Conservation (phyloP, 2,797 vertebrate species). For the Chiroxiphia lanceolata region DNA sequence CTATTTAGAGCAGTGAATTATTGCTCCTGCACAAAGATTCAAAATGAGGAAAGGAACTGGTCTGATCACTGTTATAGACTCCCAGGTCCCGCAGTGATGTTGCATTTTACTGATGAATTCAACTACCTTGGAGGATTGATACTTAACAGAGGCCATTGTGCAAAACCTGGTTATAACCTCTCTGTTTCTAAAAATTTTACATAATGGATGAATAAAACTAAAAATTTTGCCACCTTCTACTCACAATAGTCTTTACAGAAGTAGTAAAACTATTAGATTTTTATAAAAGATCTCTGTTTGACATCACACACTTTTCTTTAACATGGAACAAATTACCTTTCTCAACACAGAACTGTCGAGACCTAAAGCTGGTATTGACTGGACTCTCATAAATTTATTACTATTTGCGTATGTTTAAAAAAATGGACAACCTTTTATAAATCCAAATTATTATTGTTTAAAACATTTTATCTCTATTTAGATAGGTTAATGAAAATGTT, state of each 20-base stretch:
- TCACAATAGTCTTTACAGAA: neutral
- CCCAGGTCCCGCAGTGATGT: neutral
- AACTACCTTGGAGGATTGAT: neutral
- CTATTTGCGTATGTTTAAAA: neutral
- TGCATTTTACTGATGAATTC: neutral
- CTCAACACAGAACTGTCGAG: neutral
- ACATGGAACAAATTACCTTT: neutral
- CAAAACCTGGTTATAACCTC: neutral
- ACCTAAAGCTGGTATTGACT: neutral
- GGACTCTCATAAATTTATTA: neutral
- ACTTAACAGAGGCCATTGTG: neutral
- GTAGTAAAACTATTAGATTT: neutral
- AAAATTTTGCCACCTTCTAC: neutral
- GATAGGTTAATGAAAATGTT: neutral
- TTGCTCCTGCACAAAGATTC: neutral
- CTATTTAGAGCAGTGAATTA: neutral
- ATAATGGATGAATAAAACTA: neutral
- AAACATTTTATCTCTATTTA: neutral
- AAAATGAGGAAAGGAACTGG: neutral
- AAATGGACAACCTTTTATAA: neutral
- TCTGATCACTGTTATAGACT: neutral
- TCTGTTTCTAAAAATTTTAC: constrained; percentile 6
- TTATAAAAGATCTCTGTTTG: neutral
- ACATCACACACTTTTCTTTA: neutral
- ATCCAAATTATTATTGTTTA: neutral